phyloP scores from a whole-genome alignment of 2,113 vertebrate species.

The Hystrix brachyura region DNA sequence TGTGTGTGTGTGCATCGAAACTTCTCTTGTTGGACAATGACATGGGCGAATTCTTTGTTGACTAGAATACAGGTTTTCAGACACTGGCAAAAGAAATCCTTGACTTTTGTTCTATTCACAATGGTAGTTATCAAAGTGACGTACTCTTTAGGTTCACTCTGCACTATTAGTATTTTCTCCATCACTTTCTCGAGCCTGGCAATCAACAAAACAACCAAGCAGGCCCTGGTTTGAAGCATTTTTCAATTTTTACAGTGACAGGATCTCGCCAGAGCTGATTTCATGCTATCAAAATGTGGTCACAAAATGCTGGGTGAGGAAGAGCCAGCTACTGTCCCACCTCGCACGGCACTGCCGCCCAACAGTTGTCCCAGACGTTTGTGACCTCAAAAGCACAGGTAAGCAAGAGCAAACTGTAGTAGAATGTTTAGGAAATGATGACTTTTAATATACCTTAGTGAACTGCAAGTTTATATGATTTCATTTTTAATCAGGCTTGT shows the following conservation, averaged over 20 bases:
- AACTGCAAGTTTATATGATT: neutral
- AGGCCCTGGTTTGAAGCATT: neutral
- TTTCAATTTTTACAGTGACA: neutral
- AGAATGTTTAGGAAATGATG: neutral
- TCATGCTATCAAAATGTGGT: neutral
- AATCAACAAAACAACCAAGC: neutral
- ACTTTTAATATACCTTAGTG: neutral
- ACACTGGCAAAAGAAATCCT: neutral
- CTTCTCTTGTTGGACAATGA: neutral
- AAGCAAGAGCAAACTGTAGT: too few species aligned
- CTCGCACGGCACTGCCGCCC: neutral
- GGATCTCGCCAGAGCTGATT: neutral
- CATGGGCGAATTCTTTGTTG: neutral
- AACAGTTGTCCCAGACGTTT: accelerated
- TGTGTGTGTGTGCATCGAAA: neutral
- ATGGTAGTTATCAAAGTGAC: too few species aligned
- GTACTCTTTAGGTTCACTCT: neutral
- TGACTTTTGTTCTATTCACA: neutral
- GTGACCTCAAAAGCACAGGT: neutral
- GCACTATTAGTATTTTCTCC: neutral
- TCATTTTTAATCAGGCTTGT: neutral
- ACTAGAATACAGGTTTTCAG: neutral
- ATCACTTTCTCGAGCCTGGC: neutral
- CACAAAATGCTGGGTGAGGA: neutral
- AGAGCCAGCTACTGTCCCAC: neutral